Conservation (phyloP, 92 coral and sea anemone genomes). For the Actinostola sp. region DNA sequence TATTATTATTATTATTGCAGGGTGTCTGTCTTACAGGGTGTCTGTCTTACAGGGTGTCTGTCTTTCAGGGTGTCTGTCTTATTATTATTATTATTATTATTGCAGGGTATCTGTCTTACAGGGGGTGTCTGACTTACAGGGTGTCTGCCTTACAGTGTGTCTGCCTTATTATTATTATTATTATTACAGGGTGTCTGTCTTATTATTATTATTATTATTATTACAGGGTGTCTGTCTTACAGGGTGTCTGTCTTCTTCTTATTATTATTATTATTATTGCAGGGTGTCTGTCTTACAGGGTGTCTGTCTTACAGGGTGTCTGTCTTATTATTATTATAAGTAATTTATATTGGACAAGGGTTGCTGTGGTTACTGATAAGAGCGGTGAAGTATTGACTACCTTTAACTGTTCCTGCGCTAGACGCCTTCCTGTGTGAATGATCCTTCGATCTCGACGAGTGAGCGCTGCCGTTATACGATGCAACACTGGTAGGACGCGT, state of each 20-base stretch:
- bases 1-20: no score
- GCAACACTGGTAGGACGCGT: slow-evolving; percentile 41
- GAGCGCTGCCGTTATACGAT: slow-evolving; percentile 21
- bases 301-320: neutral
- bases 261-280: neutral
- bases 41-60: no score
- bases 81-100: no score
- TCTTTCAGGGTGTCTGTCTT: no score
- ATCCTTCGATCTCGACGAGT: neutral
- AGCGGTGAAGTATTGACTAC: neutral
- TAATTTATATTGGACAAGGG: neutral
- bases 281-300: neutral
- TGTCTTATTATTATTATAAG: neutral
- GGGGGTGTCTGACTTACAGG: no score
- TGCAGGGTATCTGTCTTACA: no score
- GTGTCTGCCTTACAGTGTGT: no score
- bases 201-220: no score
- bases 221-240: no score
- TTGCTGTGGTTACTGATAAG: neutral
- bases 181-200: no score
- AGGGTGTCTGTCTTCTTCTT: neutral
- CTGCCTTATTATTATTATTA: no score
- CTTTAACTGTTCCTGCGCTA: slow-evolving; percentile 7
- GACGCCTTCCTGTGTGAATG: neutral
- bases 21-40: no score